These are phyloP conservation scores for Pipistrellus pipistrellus DNA, from an alignment of 2,797 vertebrate genomes.

Conservation along the genomic window DNA sequence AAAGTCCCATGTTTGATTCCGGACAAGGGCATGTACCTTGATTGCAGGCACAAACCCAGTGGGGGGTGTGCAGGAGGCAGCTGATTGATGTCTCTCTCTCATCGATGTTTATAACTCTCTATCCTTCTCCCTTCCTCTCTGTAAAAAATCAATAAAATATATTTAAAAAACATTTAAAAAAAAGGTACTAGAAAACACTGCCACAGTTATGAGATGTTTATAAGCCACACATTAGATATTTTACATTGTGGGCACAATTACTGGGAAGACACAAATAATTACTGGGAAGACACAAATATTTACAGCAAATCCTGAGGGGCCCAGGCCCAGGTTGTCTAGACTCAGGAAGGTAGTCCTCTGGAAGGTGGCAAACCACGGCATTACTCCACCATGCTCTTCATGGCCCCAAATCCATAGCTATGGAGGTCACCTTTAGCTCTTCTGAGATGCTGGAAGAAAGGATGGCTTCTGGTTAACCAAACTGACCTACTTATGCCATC, in stretches of 20 bases:
- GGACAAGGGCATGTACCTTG: no score
- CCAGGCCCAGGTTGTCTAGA: not conserved
- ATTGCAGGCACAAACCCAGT: no score
- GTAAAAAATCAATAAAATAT: no score
- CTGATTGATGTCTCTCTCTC: no score
- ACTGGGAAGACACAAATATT: not conserved
- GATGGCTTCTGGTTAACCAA: slow-evolving; percentile 93
- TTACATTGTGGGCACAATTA: not conserved
- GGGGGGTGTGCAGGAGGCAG: no score
- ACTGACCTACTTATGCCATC: slow-evolving; percentile 92
- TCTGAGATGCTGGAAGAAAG: slow-evolving; percentile 94
- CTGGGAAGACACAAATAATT: not conserved
- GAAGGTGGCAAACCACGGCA: not conserved
- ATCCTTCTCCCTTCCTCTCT: no score
- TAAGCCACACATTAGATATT: not conserved
- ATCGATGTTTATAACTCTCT: no score
- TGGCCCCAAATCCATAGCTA: not conserved
- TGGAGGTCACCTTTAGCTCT: slow-evolving; percentile 96
- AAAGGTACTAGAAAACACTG: not conserved
- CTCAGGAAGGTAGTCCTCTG: not conserved
- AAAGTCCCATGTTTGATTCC: no score
- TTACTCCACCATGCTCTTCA: no score
- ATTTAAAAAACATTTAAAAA: not conserved
- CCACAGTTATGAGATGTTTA: not conserved
- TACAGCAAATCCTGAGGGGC: not conserved